These are phyloP conservation scores for Byasa hedistus DNA, from an alignment of 2,888 invertebrate genomes.

Conservation along the genomic window DNA sequence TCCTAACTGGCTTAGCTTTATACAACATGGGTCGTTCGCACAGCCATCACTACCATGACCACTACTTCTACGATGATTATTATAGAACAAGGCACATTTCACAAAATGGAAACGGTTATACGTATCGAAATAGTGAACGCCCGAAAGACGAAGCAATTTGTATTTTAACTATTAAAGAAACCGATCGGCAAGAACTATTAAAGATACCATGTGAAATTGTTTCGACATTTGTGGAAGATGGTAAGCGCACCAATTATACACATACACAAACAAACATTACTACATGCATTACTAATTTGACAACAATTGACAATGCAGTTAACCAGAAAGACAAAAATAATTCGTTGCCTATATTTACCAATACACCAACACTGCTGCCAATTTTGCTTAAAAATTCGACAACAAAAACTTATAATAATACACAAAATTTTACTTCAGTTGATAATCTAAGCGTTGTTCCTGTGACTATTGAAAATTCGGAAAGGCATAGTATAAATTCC, in stretches of 20 bases:
- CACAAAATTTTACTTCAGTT: background rate
- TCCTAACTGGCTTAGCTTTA: conserved; percentile 64
- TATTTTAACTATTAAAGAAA: conserved; percentile 58
- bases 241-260: conserved; percentile 41
- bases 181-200: conserved; percentile 49
- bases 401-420: background rate
- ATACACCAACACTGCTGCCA: conserved; percentile 4
- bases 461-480: background rate
- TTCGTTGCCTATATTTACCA: conserved; percentile 7
- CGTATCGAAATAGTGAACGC: conserved; percentile 35
- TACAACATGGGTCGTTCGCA: conserved; percentile 70
- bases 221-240: conserved; percentile 64
- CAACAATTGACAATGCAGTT: conserved; percentile 42
- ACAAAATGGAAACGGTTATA: conserved; percentile 28
- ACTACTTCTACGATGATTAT: conserved; percentile 69
- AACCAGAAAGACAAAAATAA: conserved; percentile 33
- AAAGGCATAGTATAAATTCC: background rate
- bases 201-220: conserved; percentile 73
- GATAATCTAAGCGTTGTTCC: conserved; percentile 4
- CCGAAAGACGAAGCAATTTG: conserved; percentile 56
- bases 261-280: conserved; percentile 46
- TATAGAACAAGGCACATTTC: conserved; percentile 53
- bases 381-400: conserved; percentile 7
- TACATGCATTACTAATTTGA: conserved; percentile 51
- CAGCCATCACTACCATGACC: conserved; percentile 50